These are phyloP conservation scores for Druon quercuslanigerum DNA, from an alignment of 1,140 invertebrate genomes.

Conservation along the genomic window DNA sequence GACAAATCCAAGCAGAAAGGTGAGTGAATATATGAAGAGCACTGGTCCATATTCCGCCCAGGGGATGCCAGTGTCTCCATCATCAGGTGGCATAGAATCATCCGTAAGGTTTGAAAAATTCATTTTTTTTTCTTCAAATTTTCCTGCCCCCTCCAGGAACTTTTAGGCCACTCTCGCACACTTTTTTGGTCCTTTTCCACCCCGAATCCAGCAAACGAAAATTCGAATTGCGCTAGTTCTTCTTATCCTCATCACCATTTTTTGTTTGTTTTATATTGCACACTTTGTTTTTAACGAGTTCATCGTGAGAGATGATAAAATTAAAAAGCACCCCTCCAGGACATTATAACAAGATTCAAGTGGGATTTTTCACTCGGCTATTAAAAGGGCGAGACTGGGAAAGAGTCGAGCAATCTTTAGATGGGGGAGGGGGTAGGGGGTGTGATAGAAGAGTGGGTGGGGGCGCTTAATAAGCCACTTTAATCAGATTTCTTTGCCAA, in stretches of 20 bases:
- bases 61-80: neutral
- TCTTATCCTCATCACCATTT: neutral
- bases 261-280: neutral
- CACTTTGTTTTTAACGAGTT: neutral
- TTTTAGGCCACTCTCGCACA: neutral
- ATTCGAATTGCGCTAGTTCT: neutral
- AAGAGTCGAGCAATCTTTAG: neutral
- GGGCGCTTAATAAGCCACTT: neutral
- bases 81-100: slow-evolving; percentile 2
- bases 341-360: neutral
- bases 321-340: neutral
- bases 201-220: neutral
- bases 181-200: neutral
- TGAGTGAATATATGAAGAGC: slow-evolving; percentile 79
- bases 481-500: slow-evolving; percentile 26
- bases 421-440: too few relatives aligned
- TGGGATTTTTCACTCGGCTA: neutral
- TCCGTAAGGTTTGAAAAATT: neutral
- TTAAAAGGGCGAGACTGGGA: neutral
- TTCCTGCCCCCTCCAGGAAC: too few relatives aligned
- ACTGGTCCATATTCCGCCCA: slow-evolving; percentile 79
- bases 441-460: too few relatives aligned
- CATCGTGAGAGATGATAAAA: neutral
- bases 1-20: slow-evolving; percentile 79
- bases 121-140: neutral